phyloP scores from a whole-genome alignment of 2,888 invertebrate genomes.

The Torymus tubicola region DNA sequence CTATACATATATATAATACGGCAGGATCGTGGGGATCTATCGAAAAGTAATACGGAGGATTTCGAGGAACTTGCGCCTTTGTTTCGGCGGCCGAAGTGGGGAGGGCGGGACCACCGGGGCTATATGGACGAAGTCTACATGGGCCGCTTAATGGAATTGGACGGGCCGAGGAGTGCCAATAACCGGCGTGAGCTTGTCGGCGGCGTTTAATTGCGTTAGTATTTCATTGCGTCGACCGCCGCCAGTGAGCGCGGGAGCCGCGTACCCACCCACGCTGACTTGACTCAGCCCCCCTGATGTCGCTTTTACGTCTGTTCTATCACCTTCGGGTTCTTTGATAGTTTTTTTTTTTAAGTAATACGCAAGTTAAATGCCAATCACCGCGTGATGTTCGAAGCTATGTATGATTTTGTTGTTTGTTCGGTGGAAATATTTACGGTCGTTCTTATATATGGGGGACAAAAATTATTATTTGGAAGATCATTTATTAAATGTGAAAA shows the following conservation, averaged over 20 bases:
- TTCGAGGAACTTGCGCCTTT: conserved; percentile 66
- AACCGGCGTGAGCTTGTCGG: conserved; percentile 71
- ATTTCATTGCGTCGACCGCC: conserved; percentile 66
- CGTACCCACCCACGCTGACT: background rate
- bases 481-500: too few relatives aligned
- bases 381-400: too few relatives aligned
- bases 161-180: conserved; percentile 72
- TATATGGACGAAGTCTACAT: conserved; percentile 50
- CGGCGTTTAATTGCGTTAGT: conserved; percentile 74
- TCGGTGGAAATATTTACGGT: too few relatives aligned
- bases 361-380: too few relatives aligned
- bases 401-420: too few relatives aligned
- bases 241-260: background rate
- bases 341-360: background rate
- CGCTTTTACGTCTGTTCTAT: background rate
- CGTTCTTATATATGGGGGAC: too few relatives aligned
- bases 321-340: too few relatives aligned
- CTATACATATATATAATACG: too few relatives aligned
- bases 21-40: conserved; percentile 58
- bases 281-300: background rate
- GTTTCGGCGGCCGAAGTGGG: conserved; percentile 53
- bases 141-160: conserved; percentile 72
- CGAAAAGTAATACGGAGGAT: conserved; percentile 70
- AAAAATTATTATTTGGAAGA: too few relatives aligned
- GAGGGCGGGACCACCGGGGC: conserved; percentile 20